Percentiles rank a stretch among this genome's conserved stretches.
These are phyloP conservation scores for Diploptera punctata DNA, from an alignment of 2,888 invertebrate genomes.

Conservation along the genomic window DNA sequence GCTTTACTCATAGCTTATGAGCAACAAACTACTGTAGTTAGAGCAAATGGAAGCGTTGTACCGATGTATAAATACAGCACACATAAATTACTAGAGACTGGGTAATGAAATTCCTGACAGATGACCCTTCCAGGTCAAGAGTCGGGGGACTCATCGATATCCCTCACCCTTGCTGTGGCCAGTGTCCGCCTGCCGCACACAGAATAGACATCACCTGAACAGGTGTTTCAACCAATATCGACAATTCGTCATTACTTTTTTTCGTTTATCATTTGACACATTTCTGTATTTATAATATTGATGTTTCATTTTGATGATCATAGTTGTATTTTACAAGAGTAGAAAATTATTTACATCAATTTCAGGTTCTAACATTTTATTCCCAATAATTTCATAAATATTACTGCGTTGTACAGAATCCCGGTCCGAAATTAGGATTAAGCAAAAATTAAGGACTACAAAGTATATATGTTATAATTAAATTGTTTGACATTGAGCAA, in stretches of 20 bases:
- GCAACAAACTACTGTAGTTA: too few species aligned
- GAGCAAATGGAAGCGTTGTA: too few species aligned
- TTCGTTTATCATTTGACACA: background rate
- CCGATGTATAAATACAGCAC: conserved; percentile 4
- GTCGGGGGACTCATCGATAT: conserved; percentile 26
- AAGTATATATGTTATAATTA: too few species aligned
- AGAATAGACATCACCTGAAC: background rate
- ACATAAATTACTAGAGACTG: conserved; percentile 12
- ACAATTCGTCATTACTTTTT: too few species aligned
- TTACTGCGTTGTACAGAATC: too few species aligned
- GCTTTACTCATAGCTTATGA: too few species aligned
- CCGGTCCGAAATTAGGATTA: too few species aligned
- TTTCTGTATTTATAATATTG: background rate
- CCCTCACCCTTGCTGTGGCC: background rate
- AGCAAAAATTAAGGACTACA: too few species aligned
- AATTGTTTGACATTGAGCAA: too few species aligned
- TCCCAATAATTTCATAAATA: too few species aligned
- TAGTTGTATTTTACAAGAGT: background rate
- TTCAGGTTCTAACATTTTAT: background rate
- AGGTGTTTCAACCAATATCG: background rate
- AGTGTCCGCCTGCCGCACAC: background rate
- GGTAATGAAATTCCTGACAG: conserved; percentile 32
- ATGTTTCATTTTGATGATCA: too few species aligned
- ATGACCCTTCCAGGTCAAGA: conserved; percentile 31
- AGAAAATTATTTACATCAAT: background rate